Evolutionary conservation across 2,113 vertebrate genomes (phyloP).

Genomic region (Halcyon senegalensis): DNA sequence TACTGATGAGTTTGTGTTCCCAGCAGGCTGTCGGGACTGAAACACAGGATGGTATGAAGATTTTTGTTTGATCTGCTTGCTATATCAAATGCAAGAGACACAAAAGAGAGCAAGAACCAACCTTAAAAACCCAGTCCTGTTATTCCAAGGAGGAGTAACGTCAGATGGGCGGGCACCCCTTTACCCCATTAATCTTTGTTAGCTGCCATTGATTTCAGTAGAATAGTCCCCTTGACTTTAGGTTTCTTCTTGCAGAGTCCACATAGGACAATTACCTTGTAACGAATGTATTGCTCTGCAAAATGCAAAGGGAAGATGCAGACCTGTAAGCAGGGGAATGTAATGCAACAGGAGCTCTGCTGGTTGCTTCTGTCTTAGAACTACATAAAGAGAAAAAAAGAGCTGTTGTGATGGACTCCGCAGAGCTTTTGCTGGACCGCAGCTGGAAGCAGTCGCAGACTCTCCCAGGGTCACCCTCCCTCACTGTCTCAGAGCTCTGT

Average conservation of each 20-base stretch:
- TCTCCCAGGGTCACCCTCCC: neutral
- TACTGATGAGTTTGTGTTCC: constrained; percentile 33
- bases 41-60: neutral
- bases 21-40: constrained; percentile 9
- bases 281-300: neutral
- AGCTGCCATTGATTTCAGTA: neutral
- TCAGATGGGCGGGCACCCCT: neutral
- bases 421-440: neutral
- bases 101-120: neutral
- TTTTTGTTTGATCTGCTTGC: neutral
- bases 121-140: neutral
- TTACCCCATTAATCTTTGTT: neutral
- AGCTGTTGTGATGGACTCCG: neutral
- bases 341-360: neutral
- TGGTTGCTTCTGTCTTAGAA: neutral
- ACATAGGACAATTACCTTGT: neutral
- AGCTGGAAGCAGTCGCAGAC: neutral
- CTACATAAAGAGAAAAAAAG: neutral
- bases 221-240: neutral
- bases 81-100: neutral
- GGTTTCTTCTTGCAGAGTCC: neutral
- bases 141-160: neutral
- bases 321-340: neutral
- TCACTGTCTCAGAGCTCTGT: neutral
- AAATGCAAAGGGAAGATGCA: neutral